Evolutionary conservation across 2,113 vertebrate species (phyloP).

Genomic region (Anser brachyrhynchus): DNA sequence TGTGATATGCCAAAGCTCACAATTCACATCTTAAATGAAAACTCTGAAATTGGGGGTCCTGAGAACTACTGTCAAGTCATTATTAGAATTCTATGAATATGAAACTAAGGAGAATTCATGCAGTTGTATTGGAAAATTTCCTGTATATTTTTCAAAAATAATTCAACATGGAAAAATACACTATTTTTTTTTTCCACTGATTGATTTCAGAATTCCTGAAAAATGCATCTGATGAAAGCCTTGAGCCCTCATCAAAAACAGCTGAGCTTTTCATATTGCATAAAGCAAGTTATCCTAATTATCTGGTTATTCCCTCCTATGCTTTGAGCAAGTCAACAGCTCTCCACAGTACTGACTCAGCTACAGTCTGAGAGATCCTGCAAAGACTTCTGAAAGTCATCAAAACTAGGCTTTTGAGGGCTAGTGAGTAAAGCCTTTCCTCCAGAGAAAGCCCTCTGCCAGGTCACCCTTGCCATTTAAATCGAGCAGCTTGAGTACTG

Average conservation of each 20-base stretch:
- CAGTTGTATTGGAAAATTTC: neutral
- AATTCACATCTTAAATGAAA: neutral
- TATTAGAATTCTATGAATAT: neutral
- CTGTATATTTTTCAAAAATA: neutral
- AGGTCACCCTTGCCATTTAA: neutral
- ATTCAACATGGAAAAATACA: neutral
- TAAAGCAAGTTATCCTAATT: neutral
- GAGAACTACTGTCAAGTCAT: neutral
- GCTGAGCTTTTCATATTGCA: neutral
- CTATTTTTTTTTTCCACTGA: neutral
- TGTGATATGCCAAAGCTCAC: neutral
- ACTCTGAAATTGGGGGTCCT: neutral
- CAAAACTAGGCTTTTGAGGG: neutral
- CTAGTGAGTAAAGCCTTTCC: neutral
- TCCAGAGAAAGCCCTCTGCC: neutral
- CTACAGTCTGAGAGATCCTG: neutral
- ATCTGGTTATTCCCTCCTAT: neutral
- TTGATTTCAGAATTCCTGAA: neutral
- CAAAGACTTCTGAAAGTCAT: constrained; percentile 25
- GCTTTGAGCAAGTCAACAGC: neutral
- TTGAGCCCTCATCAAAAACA: neutral
- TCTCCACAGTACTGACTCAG: neutral
- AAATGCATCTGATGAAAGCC: neutral
- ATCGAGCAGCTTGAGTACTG: neutral
- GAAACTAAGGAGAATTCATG: neutral